Base-by-base conservation (phyloP, 2,113 vertebrate species). In the Speoplatyrhinus poulsoni region DNA sequence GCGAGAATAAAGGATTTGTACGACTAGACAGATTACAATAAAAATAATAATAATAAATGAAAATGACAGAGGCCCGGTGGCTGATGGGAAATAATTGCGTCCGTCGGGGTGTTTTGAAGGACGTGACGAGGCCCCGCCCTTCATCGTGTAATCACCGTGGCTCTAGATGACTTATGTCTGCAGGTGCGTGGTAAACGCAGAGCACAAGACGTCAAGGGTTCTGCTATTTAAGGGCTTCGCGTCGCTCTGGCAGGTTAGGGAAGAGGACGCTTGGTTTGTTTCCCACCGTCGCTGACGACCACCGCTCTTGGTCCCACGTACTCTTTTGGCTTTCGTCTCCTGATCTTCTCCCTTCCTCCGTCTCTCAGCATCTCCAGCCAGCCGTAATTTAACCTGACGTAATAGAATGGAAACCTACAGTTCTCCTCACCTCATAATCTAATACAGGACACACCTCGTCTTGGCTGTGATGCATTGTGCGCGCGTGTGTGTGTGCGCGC, bases 371-470 rank as follows among this genome's bases (percentile, higher is more conserved):
- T 19, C 6, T 19, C 46, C 65, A 60, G 16, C 46, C 54, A 54
- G 56, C 55, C 46, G 50, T 49, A 47, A 76, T 75, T 80, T 62
- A 79, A 72, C 67, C 70, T 70, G 62, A 68, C 62, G 56, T 69
- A 71, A 85, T 63, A 81, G 69, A 87, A 83, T 87, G 80, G 83
- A 85, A 82, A 69, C 83, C 75, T 64, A 32, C 63, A 48, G 55
- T 17, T 67, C 73, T 75, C 64, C 53, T 52, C 17, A 12, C 64
- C 55, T 47, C 62, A 66, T 89, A 87, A 89, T 82, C 86, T 77
- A 88, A 90, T 84, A 81, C 82, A 60, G 71, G 70, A 79, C 85
- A 81, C 79, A 88, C 80, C 85, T 84, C 63, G 47, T 73, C 82
- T 78, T 60, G 61, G 72, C 75, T 82, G 75, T 78, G 50, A 52